Percentiles rank a stretch among this genome's conserved stretches.
Conservation (phyloP, 1,140 invertebrate genomes). For the Tenebrio molitor region DNA sequence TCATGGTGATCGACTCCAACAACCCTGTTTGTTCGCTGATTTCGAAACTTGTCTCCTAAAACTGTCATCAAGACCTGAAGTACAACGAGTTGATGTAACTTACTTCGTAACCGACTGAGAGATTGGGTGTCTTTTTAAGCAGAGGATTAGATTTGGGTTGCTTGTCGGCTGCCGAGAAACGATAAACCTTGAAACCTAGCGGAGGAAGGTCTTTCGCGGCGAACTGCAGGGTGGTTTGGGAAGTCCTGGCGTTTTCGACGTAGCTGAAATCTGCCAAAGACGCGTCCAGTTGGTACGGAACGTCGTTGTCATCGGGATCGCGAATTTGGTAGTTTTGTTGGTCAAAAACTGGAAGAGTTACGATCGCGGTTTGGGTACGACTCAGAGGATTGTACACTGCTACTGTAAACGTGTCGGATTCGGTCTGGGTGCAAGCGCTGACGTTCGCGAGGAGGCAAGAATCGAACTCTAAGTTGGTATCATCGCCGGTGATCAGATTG, state of each 20-base stretch:
- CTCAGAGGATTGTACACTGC: conserved; percentile 85
- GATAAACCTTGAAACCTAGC: conserved; percentile 75
- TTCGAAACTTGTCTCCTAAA: conserved; percentile 46
- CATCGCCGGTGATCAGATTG: not conserved
- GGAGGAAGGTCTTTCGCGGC: conserved; percentile 70
- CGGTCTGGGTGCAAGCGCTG: conserved; percentile 72
- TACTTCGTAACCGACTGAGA: not conserved
- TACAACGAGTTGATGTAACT: not conserved
- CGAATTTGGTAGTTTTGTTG: conserved; percentile 67
- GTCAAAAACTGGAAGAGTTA: too few species aligned
- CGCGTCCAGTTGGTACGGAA: not conserved
- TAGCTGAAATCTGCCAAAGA: conserved; percentile 4
- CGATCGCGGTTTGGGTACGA: too few species aligned
- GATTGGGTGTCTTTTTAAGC: conserved; percentile 60
- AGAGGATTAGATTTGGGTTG: not conserved
- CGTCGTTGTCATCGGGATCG: conserved; percentile 24
- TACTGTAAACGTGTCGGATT: conserved; percentile 74
- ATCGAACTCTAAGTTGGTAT: conserved; percentile 10
- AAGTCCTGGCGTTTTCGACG: conserved; percentile 2
- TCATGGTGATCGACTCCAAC: conserved; percentile 70
- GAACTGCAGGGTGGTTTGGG: not conserved
- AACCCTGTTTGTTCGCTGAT: conserved; percentile 70
- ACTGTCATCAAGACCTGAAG: not conserved
- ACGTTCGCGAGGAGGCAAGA: conserved; percentile 70
- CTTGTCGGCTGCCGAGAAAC: conserved; percentile 61